These are phyloP conservation scores for Archilochus colubris DNA, from an alignment of 2,113 vertebrate genomes.

Conservation along the genomic window DNA sequence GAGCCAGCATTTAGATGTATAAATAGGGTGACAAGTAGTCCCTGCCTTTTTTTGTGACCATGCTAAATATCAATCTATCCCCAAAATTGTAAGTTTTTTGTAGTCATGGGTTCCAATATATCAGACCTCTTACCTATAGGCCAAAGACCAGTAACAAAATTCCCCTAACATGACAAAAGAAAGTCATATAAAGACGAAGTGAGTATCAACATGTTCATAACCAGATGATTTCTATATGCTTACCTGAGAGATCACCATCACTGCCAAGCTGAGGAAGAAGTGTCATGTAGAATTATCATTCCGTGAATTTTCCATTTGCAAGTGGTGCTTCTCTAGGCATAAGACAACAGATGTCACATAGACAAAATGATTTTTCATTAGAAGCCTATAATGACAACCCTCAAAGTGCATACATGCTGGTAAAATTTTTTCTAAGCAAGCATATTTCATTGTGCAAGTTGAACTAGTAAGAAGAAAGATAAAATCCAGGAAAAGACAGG, in stretches of 20 bases:
- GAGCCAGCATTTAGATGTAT: background rate
- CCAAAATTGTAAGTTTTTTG: background rate
- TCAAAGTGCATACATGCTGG: rapidly evolving
- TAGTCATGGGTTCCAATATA: background rate
- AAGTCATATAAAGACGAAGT: background rate
- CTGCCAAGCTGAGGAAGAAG: background rate
- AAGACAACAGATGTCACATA: background rate
- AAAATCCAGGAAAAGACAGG: background rate
- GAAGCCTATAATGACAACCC: background rate
- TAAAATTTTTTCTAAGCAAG: background rate
- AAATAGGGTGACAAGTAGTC: background rate
- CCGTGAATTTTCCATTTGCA: rapidly evolving
- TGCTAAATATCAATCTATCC: background rate
- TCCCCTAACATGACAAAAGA: background rate
- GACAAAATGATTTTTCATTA: background rate
- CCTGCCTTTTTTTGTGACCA: background rate
- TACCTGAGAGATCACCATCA: background rate
- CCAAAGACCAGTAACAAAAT: background rate
- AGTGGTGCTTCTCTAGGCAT: background rate
- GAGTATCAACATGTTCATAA: background rate
- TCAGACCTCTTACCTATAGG: background rate
- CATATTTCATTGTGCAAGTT: background rate
- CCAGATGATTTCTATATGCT: background rate
- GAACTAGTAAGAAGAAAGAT: background rate
- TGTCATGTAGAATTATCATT: background rate